Evolutionary conservation across 2,113 vertebrate genomes (phyloP), one percentile per base, ranked within the genome.

Genomic region (Anser cygnoides): DNA sequence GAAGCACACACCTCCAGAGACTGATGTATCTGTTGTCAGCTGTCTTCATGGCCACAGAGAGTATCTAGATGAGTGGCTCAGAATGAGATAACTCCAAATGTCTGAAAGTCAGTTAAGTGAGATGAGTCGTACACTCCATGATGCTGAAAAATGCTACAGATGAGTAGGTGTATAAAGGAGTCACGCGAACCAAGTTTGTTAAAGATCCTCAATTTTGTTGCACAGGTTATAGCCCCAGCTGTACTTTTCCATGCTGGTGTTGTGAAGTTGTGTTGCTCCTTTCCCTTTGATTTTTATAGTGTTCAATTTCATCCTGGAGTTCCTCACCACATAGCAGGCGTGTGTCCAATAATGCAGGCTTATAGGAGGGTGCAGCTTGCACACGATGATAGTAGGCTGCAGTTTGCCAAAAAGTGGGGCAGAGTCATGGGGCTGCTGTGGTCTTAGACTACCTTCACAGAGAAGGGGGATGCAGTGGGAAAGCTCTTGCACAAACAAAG

Each of bases 401-500:
- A 61, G 20, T 31, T 25, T 86, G 65, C n/a, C 46, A 65, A 61
- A 66, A 79, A 39, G 13, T 39, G 9, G 23, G 11, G 26, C 59
- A 87, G 35, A 61, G 67, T 44, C 44, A 21, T 23, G 33, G 54
- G 46, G 65, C 65, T 63, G 0, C 43, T 90, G 41, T 44, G 41
- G 13, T 74, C 67, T 74, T 63, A 39, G 37, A 63, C 13, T 57
- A 46, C 65, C 43, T 91, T 83, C 44, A 62, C 16, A 62, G 49
- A 52, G 49, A 65, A 65, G 90, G 41, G 59, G 57, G n/a, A 61
- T 71, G 25, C 31, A 25, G 57, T 39, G n/a, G 65, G 65, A 91
- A 93, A 93, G 50, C 52, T 86, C 72, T 90, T 74, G 86, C 65
- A 95, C 39, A 86, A 90, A 57, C 68, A 91, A 52, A 81, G 65